Evolutionary conservation across 2,888 invertebrate genomes (phyloP).

Genomic region (Teleiodes luculella): DNA sequence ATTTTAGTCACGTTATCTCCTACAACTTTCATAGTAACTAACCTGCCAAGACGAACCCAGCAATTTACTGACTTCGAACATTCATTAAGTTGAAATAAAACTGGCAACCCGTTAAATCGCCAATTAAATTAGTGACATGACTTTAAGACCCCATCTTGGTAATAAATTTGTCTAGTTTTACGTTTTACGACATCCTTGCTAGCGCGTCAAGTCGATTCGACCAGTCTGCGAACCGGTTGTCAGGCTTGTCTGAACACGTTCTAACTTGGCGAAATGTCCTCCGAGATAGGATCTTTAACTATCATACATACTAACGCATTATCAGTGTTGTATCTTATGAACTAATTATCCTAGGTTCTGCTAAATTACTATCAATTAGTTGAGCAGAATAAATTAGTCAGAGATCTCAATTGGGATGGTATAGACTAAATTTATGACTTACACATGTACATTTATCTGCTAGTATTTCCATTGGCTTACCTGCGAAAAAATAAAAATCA

Average conservation of each 20-base stretch:
- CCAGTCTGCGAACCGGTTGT: constrained; percentile 6
- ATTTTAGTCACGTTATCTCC: too few relatives aligned
- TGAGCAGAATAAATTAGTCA: neutral
- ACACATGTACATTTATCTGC: too few relatives aligned
- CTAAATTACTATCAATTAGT: neutral
- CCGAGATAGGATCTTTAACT: constrained; percentile 8
- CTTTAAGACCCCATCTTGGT: neutral
- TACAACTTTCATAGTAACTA: too few relatives aligned
- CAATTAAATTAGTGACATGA: too few relatives aligned
- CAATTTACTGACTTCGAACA: too few relatives aligned
- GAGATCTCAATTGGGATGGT: neutral
- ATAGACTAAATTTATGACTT: too few relatives aligned
- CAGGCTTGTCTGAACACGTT: constrained; percentile 5
- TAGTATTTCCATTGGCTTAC: neutral
- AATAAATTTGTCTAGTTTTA: constrained; percentile 8
- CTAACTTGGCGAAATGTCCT: constrained; percentile 10
- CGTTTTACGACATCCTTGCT: constrained; percentile 11
- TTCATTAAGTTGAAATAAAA: too few relatives aligned
- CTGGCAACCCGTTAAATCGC: too few relatives aligned
- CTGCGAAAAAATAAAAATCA: neutral
- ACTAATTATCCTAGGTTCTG: neutral
- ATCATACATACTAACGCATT: constrained; percentile 5
- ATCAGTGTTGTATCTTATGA: constrained; percentile 6
- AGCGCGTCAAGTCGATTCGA: constrained; percentile 1
- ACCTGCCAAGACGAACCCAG: too few relatives aligned